Base-by-base conservation (phyloP, 2,113 vertebrate species). In the Platysteira castanea region DNA sequence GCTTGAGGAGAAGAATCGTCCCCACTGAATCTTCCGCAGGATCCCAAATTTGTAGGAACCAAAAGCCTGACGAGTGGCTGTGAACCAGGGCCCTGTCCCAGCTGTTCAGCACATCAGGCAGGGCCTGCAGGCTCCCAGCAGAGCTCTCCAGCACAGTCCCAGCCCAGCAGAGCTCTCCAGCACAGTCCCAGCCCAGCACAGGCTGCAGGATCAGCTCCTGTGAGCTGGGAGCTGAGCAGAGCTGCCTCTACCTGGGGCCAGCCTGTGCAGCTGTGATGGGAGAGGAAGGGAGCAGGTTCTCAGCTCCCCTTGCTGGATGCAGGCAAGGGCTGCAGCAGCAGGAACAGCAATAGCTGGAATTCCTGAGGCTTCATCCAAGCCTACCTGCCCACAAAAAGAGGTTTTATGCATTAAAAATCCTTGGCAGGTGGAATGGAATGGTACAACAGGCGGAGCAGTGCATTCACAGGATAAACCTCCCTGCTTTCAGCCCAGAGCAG, bases 281-380 rank as follows among this genome's bases (percentile, higher is more conserved):
- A 33, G 33, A 79, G 57, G 59, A 50, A 59, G 84, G 90, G 46
- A 93, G 37, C 70, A 79, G 84, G 50, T 84, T 95, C 89, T 93
- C 95, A 95, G 95, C 84, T 94, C 92, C 90, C 90, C 93, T 94
- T 93, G 87, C 94, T 96, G 94, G 94, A 91, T 73, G 79, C 67
- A 90, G 77, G 80, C 76, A 70, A 95, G 84, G 95, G 76, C 87
- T 96, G 95, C 91, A 92, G 84, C 90, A 91, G 70, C 46, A 77
- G 69, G 57, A 84, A n/a, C 0, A 31, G 31, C 19, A 87, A 68
- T 26, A 78, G 59, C 1, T 67, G 76, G 39, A 81, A 81, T 37
- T 83, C 47, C 53, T 81, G 2, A 16, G 64, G 68, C 64, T 82
- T 22, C 57, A 35, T 13, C 77, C 70, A 16, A 71, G 44, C 44